phyloP scores from a whole-genome alignment of 2,113 vertebrate genomes.

The Lethenteron camtschaticum region DNA sequence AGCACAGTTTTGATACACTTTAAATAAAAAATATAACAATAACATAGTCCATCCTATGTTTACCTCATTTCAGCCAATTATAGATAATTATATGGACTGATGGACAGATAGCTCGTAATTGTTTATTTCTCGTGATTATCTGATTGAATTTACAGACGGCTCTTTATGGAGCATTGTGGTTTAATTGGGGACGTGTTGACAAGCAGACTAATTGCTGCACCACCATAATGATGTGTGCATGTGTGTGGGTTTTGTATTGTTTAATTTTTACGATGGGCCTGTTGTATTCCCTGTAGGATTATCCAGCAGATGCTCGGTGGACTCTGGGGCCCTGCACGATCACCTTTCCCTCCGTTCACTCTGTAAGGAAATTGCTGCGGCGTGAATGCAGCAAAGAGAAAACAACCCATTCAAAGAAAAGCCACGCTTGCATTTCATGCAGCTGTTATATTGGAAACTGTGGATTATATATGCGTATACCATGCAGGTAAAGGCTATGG shows the following conservation, averaged over 20 bases:
- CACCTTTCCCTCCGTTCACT: neutral
- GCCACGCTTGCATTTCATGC: neutral
- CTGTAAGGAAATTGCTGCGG: too few species aligned
- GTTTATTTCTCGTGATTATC: neutral
- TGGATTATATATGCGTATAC: neutral
- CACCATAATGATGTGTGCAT: neutral
- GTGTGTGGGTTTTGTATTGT: neutral
- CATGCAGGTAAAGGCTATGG: neutral
- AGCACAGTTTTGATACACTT: too few species aligned
- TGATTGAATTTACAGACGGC: neutral
- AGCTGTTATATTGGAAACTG: neutral
- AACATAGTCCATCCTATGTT: too few species aligned
- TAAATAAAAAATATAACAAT: too few species aligned
- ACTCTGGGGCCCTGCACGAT: slow-evolving; percentile 22
- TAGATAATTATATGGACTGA: too few species aligned
- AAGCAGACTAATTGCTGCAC: neutral
- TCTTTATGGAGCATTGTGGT: neutral
- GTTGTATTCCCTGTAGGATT: slow-evolving; percentile 28
- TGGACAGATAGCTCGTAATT: too few species aligned
- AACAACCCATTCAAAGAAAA: neutral
- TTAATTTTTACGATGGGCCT: neutral
- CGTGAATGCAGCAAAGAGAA: too few species aligned
- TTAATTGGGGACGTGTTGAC: neutral
- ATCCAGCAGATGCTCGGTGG: slow-evolving; percentile 89
- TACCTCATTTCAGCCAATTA: too few species aligned